phyloP scores from a whole-genome alignment of 2,888 invertebrate genomes.

The Epinotia nisella region DNA sequence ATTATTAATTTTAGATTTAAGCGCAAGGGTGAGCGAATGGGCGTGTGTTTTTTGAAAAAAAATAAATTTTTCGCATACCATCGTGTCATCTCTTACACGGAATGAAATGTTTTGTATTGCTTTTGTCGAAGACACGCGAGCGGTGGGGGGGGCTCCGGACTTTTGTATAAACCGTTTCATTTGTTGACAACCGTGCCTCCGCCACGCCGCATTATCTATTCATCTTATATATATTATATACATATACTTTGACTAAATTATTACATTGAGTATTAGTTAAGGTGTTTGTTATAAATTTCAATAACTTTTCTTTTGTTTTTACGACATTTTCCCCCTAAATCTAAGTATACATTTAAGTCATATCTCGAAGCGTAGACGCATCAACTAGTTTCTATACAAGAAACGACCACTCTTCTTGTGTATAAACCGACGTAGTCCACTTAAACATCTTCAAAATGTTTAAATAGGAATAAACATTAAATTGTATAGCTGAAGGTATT shows the following conservation, averaged over 20 bases:
- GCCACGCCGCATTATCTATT: slow-evolving; percentile 34
- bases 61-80: slow-evolving; percentile 80
- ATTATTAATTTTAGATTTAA: slow-evolving; percentile 85
- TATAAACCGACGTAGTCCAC: slow-evolving; percentile 79
- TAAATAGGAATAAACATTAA: slow-evolving; percentile 82
- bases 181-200: slow-evolving; percentile 53
- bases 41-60: slow-evolving; percentile 81
- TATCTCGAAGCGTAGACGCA: slow-evolving; percentile 83
- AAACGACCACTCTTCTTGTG: slow-evolving; percentile 71
- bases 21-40: slow-evolving; percentile 83
- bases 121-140: slow-evolving; percentile 73
- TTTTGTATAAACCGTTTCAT: slow-evolving; percentile 68
- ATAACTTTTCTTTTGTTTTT: slow-evolving; percentile 82
- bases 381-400: slow-evolving; percentile 75
- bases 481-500: slow-evolving; percentile 85
- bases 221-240: slow-evolving; percentile 45
- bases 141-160: slow-evolving; percentile 58
- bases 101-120: slow-evolving; percentile 84
- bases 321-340: slow-evolving; percentile 82
- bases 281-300: slow-evolving; percentile 85
- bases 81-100: slow-evolving; percentile 82
- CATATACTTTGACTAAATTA: slow-evolving; percentile 77
- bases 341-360: slow-evolving; percentile 84
- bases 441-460: slow-evolving; percentile 83
- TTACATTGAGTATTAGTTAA: slow-evolving; percentile 80